Evolutionary conservation across 2,888 invertebrate species (phyloP).

Genomic region (Cyclophora albipunctata): DNA sequence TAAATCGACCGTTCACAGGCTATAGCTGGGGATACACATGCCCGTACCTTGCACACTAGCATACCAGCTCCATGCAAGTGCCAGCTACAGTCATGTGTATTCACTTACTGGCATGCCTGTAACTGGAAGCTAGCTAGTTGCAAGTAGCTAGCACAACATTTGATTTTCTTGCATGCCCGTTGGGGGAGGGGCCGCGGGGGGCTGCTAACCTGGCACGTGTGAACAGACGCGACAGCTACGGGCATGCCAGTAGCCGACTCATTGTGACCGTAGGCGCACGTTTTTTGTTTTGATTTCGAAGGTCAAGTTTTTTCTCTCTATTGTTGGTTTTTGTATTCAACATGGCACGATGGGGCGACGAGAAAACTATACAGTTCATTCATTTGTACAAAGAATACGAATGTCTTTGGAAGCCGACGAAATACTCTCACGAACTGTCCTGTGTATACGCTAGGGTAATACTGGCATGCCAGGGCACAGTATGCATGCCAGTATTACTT

Average conservation of each 20-base stretch:
- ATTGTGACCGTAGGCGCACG: conserved; percentile 8
- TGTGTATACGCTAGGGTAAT: no score
- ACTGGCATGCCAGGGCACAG: no score
- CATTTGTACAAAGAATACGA: no score
- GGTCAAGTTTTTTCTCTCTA: conserved; percentile 7
- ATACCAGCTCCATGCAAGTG: conserved; percentile 14
- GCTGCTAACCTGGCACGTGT: conserved; percentile 10
- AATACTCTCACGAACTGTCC: no score
- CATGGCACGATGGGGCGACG: conserved; percentile 8
- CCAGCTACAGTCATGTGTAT: conserved; percentile 11
- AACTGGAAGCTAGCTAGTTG: conserved; percentile 7
- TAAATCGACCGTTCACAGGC: no score
- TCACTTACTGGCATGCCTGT: conserved; percentile 14
- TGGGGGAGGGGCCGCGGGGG: conserved; percentile 8
- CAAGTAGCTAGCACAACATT: conserved; percentile 12
- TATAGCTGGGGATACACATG: neutral
- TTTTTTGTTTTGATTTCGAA: conserved; percentile 8
- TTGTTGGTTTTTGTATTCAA: conserved; percentile 9
- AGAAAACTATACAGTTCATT: conserved; percentile 14
- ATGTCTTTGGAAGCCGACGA: no score
- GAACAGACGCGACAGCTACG: conserved; percentile 12
- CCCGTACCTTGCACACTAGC: conserved; percentile 9
- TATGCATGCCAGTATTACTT: no score
- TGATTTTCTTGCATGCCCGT: conserved; percentile 16
- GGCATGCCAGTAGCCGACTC: conserved; percentile 9